These are phyloP conservation scores for Aspidoscelis tigris DNA, from an alignment of 2,113 vertebrate genomes.

Conservation along the genomic window DNA sequence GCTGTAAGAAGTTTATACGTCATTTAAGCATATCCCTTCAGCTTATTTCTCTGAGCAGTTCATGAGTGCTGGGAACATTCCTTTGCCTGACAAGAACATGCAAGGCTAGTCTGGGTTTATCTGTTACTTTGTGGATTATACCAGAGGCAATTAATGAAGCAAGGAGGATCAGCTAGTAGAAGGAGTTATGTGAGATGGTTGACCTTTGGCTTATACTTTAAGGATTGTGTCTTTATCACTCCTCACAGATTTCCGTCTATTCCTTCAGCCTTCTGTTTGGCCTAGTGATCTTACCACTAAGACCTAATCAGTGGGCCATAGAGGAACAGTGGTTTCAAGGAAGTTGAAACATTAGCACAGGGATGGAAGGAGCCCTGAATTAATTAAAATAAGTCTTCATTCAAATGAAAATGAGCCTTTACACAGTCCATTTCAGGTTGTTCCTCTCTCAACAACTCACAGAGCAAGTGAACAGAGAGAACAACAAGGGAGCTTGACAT, in stretches of 20 bases:
- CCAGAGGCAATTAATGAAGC: slow-evolving; percentile 38
- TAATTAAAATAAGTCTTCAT: background rate
- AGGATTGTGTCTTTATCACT: slow-evolving; percentile 22
- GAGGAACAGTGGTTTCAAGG: background rate
- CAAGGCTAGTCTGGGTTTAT: slow-evolving; percentile 27
- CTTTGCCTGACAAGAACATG: slow-evolving; percentile 29
- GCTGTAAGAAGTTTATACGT: slow-evolving; percentile 39
- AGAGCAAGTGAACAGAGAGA: too few relatives aligned
- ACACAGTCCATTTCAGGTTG: background rate
- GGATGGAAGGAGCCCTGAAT: fast-evolving
- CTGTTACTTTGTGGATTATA: slow-evolving; percentile 51
- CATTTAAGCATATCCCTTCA: slow-evolving; percentile 18
- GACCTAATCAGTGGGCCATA: slow-evolving; percentile 22
- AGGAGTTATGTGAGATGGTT: slow-evolving; percentile 34
- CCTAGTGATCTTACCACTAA: slow-evolving; percentile 13
- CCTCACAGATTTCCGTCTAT: slow-evolving; percentile 8
- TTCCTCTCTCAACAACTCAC: background rate
- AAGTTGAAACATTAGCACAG: slow-evolving; percentile 3
- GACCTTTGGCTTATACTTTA: slow-evolving; percentile 40
- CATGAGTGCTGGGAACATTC: slow-evolving; percentile 33
- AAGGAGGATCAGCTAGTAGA: slow-evolving; percentile 45
- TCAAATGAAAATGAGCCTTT: background rate
- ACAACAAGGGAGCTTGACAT: too few relatives aligned
- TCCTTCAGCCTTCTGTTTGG: background rate
- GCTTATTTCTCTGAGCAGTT: slow-evolving; percentile 44